phyloP scores from a whole-genome alignment of 2,113 vertebrate species.

The Python bivittatus region DNA sequence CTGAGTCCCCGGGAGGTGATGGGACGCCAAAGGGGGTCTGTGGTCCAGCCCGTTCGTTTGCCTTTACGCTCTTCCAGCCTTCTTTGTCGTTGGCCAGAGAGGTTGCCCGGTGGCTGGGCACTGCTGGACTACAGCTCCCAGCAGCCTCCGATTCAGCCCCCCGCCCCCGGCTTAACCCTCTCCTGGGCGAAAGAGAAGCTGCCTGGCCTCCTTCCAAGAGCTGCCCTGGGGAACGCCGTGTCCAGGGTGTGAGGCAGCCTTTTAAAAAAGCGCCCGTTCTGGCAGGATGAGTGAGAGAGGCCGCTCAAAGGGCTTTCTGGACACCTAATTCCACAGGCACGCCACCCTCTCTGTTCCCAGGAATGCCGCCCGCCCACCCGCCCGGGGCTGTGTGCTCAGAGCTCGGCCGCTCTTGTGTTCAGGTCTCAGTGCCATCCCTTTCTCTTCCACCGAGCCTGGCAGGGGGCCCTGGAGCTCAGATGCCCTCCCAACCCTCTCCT shows the following conservation, averaged over 20 bases:
- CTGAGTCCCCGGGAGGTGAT: no score
- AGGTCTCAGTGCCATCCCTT: background rate
- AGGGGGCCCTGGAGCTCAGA: no score
- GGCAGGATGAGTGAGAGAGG: background rate
- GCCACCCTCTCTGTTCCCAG: background rate
- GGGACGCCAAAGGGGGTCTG: no score
- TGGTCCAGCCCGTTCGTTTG: no score
- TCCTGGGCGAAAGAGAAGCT: background rate
- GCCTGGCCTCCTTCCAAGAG: no score
- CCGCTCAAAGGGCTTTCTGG: accelerated
- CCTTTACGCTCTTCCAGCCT: no score
- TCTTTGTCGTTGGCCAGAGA: background rate
- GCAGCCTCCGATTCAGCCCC: no score
- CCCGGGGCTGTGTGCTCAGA: accelerated
- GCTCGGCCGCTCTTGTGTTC: background rate
- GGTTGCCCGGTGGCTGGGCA: no score
- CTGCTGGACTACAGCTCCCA: background rate
- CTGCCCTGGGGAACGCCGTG: background rate
- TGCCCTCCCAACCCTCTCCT: no score
- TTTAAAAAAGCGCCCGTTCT: background rate
- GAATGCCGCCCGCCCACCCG: background rate
- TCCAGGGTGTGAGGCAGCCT: background rate
- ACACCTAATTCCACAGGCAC: background rate
- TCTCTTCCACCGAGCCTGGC: background rate
- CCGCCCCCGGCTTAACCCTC: background rate